phyloP scores from a whole-genome alignment of 2,113 vertebrate genomes.

The Sorex fumeus region DNA sequence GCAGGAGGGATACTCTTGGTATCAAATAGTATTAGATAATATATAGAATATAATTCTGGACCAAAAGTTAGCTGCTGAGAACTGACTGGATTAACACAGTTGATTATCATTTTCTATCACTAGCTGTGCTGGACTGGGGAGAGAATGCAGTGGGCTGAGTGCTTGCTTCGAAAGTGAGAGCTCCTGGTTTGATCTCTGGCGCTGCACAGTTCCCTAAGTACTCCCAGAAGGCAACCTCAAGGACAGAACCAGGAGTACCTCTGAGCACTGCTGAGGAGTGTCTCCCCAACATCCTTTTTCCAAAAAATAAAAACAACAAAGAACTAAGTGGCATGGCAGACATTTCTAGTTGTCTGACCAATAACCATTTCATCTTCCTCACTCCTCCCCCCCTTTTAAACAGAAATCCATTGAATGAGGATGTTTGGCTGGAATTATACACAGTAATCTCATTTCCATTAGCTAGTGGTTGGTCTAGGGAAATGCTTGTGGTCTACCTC shows the following conservation, averaged over 20 bases:
- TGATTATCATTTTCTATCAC: constrained; percentile 24
- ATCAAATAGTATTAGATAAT: constrained; percentile 49
- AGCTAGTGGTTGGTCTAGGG: neutral
- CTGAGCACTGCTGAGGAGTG: no score
- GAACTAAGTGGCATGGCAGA: neutral
- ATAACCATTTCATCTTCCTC: neutral
- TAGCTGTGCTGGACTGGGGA: no score
- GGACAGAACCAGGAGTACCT: no score
- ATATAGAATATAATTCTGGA: constrained; percentile 4
- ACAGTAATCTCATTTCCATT: neutral
- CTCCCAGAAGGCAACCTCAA: no score
- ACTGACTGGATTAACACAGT: constrained; percentile 9
- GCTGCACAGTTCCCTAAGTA: no score
- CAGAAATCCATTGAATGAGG: neutral
- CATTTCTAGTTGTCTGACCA: neutral
- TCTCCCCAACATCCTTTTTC: no score
- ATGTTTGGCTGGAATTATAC: neutral
- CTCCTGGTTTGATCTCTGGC: no score
- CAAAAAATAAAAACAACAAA: no score
- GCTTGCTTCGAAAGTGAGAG: no score
- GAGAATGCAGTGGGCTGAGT: no score
- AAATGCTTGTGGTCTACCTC: neutral
- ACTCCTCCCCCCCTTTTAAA: neutral
- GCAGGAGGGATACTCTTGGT: no score
- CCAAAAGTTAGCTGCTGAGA: constrained; percentile 40